Percentiles rank a stretch among this genome's conserved stretches.
Conservation (phyloP, 2,888 invertebrate genomes). For the Diplolepis rosae region DNA sequence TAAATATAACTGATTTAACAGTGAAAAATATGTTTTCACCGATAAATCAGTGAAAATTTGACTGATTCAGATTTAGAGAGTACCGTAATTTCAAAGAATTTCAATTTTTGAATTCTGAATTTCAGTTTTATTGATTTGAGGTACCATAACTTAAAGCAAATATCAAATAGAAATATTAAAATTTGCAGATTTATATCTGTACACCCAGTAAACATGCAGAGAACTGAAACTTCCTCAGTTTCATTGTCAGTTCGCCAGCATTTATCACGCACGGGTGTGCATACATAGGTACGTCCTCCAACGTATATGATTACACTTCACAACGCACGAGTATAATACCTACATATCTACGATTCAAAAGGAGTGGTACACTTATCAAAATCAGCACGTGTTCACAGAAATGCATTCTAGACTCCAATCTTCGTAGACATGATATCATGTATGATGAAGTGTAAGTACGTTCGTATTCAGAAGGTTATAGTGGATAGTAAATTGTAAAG, state of each 20-base stretch:
- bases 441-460: neutral
- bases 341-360: constrained; percentile 7
- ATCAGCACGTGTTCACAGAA: constrained; percentile 37
- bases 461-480: neutral
- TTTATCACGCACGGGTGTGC: constrained; percentile 5
- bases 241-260: constrained; percentile 2
- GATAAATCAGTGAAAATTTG: no score
- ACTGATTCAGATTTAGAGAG: no score
- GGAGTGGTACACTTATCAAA: constrained; percentile 37
- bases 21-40: no score
- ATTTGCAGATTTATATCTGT: neutral
- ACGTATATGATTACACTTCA: neutral
- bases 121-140: no score
- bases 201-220: neutral
- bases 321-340: constrained; percentile 6
- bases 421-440: neutral
- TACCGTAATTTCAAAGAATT: neutral
- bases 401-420: constrained; percentile 7
- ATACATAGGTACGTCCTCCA: neutral
- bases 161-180: no score
- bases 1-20: no score
- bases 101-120: no score
- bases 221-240: neutral
- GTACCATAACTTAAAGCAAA: no score
- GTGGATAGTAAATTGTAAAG: neutral